Evolutionary conservation across 1,140 invertebrate species (phyloP).

Genomic region (silkworm (Bombyx mori)): DNA sequence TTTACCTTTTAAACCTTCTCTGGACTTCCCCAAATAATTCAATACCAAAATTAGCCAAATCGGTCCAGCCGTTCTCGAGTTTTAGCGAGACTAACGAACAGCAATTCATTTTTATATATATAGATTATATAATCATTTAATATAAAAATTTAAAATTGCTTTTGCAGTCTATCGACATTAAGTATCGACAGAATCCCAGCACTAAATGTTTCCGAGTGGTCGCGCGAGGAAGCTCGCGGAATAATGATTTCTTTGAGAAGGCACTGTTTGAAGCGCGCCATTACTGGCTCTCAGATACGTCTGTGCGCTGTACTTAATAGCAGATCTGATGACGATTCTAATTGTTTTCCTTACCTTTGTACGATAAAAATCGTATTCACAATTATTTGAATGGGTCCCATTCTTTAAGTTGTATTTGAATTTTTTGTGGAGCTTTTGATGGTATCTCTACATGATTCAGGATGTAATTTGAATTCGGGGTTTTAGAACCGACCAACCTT

Average conservation of each 20-base stretch:
- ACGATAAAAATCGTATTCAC: conserved; percentile 19
- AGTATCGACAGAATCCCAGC: conserved; percentile 5
- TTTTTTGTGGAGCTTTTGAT: neutral
- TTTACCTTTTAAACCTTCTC: no score
- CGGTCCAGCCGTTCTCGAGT: no score
- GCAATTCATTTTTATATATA: no score
- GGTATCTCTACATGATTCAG: neutral
- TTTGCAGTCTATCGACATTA: no score
- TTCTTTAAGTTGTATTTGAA: neutral
- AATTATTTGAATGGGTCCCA: conserved; percentile 3
- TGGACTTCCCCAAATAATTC: no score
- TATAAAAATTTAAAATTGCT: no score
- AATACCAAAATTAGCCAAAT: no score
- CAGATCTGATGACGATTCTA: conserved; percentile 51
- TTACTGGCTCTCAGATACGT: conserved; percentile 60
- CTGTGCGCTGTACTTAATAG: conserved; percentile 60
- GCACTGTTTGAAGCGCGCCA: conserved; percentile 56
- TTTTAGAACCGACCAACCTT: neutral
- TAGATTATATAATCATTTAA: no score
- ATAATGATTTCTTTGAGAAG: conserved; percentile 68
- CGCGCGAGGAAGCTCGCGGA: conserved; percentile 56
- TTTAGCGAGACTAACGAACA: no score
- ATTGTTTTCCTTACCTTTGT: conserved; percentile 66
- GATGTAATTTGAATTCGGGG: neutral
- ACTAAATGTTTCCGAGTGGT: conserved; percentile 41